A percentile compares a stretch with the other conserved stretches of the same genome.
Evolutionary conservation across 2,888 invertebrate species (phyloP).

Genomic region (Hypercompe scribonia): DNA sequence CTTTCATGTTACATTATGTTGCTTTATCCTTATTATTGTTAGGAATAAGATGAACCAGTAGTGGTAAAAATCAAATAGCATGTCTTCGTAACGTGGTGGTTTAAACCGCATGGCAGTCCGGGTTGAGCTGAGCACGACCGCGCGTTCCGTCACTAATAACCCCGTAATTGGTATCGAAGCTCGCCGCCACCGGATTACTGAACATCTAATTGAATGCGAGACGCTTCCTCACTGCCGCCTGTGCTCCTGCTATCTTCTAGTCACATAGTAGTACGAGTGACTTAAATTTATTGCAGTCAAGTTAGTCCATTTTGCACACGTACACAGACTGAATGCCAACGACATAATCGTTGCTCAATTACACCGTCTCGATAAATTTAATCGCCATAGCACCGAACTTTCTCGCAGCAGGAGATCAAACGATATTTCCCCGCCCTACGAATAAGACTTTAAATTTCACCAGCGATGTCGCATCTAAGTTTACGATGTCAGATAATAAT

Average conservation of each 20-base stretch:
- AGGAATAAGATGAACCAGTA: constrained; percentile 8
- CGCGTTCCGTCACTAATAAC: constrained; percentile 83
- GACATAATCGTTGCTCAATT: constrained; percentile 71
- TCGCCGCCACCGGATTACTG: constrained; percentile 85
- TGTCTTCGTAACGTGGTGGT: constrained; percentile 39
- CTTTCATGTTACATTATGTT: not conserved
- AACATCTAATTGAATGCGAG: constrained; percentile 87
- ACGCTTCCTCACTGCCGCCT: constrained; percentile 68
- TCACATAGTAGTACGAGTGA: constrained; percentile 62
- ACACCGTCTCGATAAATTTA: constrained; percentile 78
- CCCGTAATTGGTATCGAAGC: constrained; percentile 86
- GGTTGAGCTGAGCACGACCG: constrained; percentile 67
- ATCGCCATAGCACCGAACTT: constrained; percentile 70
- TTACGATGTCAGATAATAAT: constrained; percentile 82
- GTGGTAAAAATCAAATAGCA: no score
- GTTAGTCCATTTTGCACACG: constrained; percentile 78
- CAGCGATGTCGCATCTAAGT: constrained; percentile 67
- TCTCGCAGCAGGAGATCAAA: constrained; percentile 75
- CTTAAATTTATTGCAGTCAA: constrained; percentile 82
- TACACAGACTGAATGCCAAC: constrained; percentile 58
- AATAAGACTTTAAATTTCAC: constrained; percentile 71
- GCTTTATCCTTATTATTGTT: not conserved
- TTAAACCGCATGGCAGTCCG: constrained; percentile 54
- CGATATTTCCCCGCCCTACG: constrained; percentile 59
- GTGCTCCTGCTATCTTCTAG: constrained; percentile 60